Conservation (phyloP, 2,113 vertebrate species). For the rabbit (Oryctolagus cuniculus) region mOryCun1.1 NC_091432.1:216230501-216231000, state of each 20-base stretch:
- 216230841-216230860: not conserved
- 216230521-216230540: conserved; percentile 21
- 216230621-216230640: not conserved
- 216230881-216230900: too few species aligned
- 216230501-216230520: conserved; percentile 9
- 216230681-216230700: not conserved
- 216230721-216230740: not conserved
- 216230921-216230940: not conserved
- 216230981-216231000: not conserved
- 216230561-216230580: not conserved
- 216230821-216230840: not conserved
- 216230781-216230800: not conserved
- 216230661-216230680: not conserved
- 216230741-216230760: not conserved
- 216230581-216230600: conserved; percentile 33
- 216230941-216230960: not conserved
- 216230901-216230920: not conserved
- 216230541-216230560: not conserved
- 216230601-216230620: conserved; percentile 3
- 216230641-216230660: not conserved
- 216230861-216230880: not conserved
- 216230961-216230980: conserved; percentile 23
- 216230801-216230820: not conserved
- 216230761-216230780: not conserved
- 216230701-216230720: not conserved